Evolutionary conservation across 2,797 vertebrate species (phyloP).

Genomic region (Gymnoscopelus microlampas): DNA sequence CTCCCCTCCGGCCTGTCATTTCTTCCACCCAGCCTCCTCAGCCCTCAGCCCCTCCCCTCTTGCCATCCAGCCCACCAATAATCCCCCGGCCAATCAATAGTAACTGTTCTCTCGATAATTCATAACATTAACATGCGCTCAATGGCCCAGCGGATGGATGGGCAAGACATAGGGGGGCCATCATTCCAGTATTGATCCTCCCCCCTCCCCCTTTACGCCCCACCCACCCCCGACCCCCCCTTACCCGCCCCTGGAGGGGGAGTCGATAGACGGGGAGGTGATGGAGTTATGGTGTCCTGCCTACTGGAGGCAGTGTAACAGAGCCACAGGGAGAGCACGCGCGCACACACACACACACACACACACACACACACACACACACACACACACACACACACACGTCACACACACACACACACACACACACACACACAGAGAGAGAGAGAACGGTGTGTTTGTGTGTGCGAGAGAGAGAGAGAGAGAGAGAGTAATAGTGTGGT

Average conservation of each 20-base stretch:
- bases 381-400: conserved; percentile 50
- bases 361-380: conserved; percentile 39
- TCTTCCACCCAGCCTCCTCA: conserved; percentile 11
- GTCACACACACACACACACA: conserved; percentile 65
- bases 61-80: conserved; percentile 77
- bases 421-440: conserved; percentile 11
- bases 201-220: conserved; percentile 19
- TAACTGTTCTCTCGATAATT: conserved; percentile 89
- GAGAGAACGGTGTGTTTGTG: conserved; percentile 24
- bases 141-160: conserved; percentile 84
- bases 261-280: conserved; percentile 82
- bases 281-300: conserved; percentile 81
- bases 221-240: no score
- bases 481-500: conserved; percentile 19
- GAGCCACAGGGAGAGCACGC: background rate
- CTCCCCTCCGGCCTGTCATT: no score
- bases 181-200: conserved; percentile 85
- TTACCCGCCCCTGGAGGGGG: conserved; percentile 42
- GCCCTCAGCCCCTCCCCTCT: conserved; percentile 33
- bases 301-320: conserved; percentile 64
- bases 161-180: conserved; percentile 86
- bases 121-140: conserved; percentile 90
- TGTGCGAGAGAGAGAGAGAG: background rate
- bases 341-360: background rate
- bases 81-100: conserved; percentile 85